Conservation (phyloP, 2,797 vertebrate species). For the Acanthiza pusilla region DNA sequence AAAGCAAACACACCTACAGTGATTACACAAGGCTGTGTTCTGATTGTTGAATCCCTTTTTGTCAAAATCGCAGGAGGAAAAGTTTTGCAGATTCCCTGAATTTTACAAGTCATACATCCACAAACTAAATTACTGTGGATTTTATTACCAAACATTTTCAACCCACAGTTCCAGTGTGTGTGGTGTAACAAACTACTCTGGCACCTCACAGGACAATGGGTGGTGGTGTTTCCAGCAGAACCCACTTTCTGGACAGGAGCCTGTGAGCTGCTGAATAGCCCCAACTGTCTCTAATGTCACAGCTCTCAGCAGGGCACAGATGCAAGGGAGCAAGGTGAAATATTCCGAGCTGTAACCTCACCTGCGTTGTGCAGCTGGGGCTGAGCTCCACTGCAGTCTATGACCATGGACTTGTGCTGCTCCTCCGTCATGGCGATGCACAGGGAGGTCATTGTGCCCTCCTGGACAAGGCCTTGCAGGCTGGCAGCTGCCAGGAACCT, state of each 20-base stretch:
- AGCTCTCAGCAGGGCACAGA: not conserved
- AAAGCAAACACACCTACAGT: not conserved
- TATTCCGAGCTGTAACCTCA: conserved; percentile 42
- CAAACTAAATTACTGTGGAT: not conserved
- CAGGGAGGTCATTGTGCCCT: conserved; percentile 85
- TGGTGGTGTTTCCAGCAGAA: not conserved
- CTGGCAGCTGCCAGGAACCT: conserved; percentile 95
- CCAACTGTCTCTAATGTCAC: not conserved
- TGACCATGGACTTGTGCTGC: conserved; percentile 74
- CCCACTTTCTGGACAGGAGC: not conserved
- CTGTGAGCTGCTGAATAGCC: not conserved
- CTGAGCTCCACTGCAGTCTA: conserved; percentile 83
- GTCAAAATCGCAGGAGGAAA: not conserved
- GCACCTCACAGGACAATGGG: not conserved
- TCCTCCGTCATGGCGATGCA: conserved; percentile 86
- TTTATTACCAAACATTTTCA: not conserved
- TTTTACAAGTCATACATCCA: not conserved
- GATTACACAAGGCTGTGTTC: not conserved
- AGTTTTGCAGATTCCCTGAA: not conserved
- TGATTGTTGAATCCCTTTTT: not conserved
- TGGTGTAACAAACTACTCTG: not conserved
- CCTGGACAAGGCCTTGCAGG: conserved; percentile 90
- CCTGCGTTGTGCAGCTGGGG: conserved; percentile 82
- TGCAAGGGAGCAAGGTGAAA: not conserved
- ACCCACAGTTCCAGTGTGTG: not conserved